Percentiles rank a stretch among this genome's conserved stretches.
These are phyloP conservation scores for Odocoileus hemionus DNA, from an alignment of 2,113 vertebrate genomes.

Conservation along the genomic window DNA sequence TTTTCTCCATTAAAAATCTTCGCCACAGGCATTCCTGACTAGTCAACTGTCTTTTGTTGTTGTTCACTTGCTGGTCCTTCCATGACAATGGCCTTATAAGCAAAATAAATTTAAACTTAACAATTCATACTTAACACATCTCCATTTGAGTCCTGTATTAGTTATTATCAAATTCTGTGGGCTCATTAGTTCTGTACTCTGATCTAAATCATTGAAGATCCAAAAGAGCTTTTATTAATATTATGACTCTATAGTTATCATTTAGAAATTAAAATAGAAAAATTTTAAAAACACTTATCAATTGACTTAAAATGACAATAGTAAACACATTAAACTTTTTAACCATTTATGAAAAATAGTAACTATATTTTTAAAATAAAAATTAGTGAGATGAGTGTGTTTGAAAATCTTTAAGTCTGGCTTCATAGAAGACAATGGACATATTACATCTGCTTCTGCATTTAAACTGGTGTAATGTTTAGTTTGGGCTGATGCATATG, in stretches of 20 bases:
- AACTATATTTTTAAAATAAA: background rate
- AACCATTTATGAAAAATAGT: background rate
- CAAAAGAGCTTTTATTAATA: background rate
- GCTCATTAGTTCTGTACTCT: background rate
- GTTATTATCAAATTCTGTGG: background rate
- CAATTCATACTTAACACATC: background rate
- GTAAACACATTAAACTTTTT: background rate
- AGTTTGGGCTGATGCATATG: background rate
- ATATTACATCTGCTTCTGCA: background rate
- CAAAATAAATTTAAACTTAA: conserved; percentile 7
- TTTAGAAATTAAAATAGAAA: conserved; percentile 10
- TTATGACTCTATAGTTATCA: background rate
- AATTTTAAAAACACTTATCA: background rate
- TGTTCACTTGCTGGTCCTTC: background rate
- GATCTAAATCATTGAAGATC: background rate
- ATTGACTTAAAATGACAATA: background rate
- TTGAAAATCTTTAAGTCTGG: background rate
- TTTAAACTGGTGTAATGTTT: background rate
- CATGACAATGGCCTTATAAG: background rate
- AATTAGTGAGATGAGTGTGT: background rate
- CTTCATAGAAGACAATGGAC: background rate
- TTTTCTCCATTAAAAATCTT: background rate
- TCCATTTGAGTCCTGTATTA: background rate
- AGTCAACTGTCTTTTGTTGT: background rate
- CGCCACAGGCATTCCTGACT: background rate